Evolutionary conservation across 2,888 invertebrate species (phyloP).

Genomic region (Drosophila atripex): DNA sequence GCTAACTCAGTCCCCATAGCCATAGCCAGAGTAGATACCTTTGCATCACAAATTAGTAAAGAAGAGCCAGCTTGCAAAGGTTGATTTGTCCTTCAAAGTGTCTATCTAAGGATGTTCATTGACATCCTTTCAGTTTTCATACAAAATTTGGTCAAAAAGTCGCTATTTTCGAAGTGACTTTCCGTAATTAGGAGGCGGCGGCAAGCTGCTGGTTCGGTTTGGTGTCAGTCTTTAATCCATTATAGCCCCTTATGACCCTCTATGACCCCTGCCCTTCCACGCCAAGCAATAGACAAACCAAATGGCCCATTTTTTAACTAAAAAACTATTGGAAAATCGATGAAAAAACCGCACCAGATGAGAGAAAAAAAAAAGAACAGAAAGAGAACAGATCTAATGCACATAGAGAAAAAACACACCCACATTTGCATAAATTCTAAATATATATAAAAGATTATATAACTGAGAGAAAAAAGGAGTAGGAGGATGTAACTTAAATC

Average conservation of each 20-base stretch:
- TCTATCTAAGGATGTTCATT: too few relatives aligned
- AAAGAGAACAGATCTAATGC: slow-evolving; percentile 3
- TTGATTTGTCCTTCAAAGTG: too few relatives aligned
- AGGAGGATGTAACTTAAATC: slow-evolving; percentile 68
- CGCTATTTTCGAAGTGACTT: slow-evolving; percentile 5
- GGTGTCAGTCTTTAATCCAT: slow-evolving; percentile 23
- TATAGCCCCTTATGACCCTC: too few relatives aligned
- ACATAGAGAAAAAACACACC: slow-evolving; percentile 8
- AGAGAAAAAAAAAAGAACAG: background rate
- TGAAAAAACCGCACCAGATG: slow-evolving; percentile 7
- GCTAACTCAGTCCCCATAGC: slow-evolving; percentile 25
- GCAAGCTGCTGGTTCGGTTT: slow-evolving; percentile 72
- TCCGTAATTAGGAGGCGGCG: slow-evolving; percentile 16
- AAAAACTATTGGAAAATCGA: background rate
- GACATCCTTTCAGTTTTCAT: too few relatives aligned
- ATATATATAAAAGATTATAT: slow-evolving; percentile 21
- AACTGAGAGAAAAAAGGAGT: slow-evolving; percentile 6
- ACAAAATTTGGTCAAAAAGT: too few relatives aligned
- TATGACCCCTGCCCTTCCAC: background rate
- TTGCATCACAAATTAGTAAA: too few relatives aligned
- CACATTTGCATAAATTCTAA: background rate
- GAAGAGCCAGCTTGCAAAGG: too few relatives aligned
- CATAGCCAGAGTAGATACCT: slow-evolving; percentile 25
- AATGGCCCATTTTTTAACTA: slow-evolving; percentile 1
- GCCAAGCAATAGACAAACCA: slow-evolving; percentile 29